phyloP scores from a whole-genome alignment of 1,140 invertebrate genomes.

The Nymphalis io region DNA sequence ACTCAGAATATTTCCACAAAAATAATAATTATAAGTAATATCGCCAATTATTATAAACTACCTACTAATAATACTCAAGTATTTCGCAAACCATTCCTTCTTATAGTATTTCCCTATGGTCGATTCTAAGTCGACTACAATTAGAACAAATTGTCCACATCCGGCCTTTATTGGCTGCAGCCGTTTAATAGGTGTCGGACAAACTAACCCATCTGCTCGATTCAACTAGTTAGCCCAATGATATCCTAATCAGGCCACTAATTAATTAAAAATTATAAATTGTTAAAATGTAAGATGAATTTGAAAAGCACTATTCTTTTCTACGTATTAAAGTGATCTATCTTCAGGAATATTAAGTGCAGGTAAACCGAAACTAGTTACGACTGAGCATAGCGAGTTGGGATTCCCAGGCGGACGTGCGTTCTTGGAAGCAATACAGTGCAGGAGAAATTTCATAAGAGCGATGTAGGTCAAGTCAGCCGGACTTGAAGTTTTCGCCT shows the following conservation, averaged over 20 bases:
- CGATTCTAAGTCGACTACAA: constrained; percentile 55
- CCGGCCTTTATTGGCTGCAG: constrained; percentile 68
- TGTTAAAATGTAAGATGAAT: background rate
- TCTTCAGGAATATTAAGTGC: constrained; percentile 5
- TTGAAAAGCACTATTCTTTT: background rate
- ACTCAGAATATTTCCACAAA: background rate
- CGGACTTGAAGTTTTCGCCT: constrained; percentile 75
- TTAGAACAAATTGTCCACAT: constrained; percentile 76
- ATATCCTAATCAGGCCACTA: constrained; percentile 33
- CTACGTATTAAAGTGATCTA: background rate
- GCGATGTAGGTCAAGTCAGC: constrained; percentile 75
- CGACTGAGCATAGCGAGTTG: constrained; percentile 43
- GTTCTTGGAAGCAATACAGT: constrained; percentile 67
- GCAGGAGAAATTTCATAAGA: constrained; percentile 78
- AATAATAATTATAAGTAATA: background rate
- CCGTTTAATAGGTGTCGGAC: constrained; percentile 72
- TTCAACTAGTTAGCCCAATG: constrained; percentile 40
- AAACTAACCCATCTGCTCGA: constrained; percentile 72
- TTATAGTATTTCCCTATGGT: constrained; percentile 33
- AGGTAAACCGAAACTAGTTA: constrained; percentile 44
- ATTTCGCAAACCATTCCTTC: constrained; percentile 8
- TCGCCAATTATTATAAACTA: background rate
- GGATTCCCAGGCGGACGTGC: constrained; percentile 63
- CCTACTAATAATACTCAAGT: background rate
- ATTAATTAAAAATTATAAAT: constrained; percentile 15